Evolutionary conservation across 2,888 invertebrate species (phyloP).

Genomic region (Diarsia dahlii): DNA sequence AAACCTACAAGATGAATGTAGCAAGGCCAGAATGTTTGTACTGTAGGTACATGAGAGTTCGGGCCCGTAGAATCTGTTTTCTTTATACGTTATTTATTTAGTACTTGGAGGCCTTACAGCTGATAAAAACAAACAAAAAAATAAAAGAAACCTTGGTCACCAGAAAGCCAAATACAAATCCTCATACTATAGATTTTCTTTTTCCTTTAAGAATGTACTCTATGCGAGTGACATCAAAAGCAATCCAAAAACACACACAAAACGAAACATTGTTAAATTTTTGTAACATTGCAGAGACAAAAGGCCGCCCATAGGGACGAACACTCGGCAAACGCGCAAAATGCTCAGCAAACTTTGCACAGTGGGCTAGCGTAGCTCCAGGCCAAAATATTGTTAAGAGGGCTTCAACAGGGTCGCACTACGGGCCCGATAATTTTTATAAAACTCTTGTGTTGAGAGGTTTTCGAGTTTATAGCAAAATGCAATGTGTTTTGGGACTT

Average conservation of each 20-base stretch:
- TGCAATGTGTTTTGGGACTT: conserved; percentile 42
- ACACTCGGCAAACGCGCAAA: conserved; percentile 69
- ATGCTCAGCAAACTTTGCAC: conserved; percentile 73
- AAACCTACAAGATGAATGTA: neutral
- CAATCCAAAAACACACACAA: neutral
- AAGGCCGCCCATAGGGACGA: conserved; percentile 68
- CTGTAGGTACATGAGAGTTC: neutral
- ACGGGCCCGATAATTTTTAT: conserved; percentile 85
- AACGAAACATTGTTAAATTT: conserved; percentile 40
- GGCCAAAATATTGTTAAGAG: conserved; percentile 82
- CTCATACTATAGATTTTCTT: neutral
- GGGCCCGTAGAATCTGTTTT: neutral
- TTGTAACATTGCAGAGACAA: conserved; percentile 58
- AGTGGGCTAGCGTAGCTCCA: conserved; percentile 70
- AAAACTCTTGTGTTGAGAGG: conserved; percentile 76
- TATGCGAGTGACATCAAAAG: neutral
- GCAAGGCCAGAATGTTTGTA: neutral
- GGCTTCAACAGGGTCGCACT: conserved; percentile 72
- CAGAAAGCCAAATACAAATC: too few species aligned
- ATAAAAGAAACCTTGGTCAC: too few species aligned
- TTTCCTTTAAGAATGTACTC: neutral
- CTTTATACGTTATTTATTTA: neutral
- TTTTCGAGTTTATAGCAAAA: conserved; percentile 67
- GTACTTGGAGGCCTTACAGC: too few species aligned
- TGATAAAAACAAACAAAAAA: too few species aligned